A percentile compares a stretch with the other conserved stretches of the same genome.
Evolutionary conservation across 1,140 invertebrate genomes (phyloP).

Genomic region (Agrypnia vestita): DNA sequence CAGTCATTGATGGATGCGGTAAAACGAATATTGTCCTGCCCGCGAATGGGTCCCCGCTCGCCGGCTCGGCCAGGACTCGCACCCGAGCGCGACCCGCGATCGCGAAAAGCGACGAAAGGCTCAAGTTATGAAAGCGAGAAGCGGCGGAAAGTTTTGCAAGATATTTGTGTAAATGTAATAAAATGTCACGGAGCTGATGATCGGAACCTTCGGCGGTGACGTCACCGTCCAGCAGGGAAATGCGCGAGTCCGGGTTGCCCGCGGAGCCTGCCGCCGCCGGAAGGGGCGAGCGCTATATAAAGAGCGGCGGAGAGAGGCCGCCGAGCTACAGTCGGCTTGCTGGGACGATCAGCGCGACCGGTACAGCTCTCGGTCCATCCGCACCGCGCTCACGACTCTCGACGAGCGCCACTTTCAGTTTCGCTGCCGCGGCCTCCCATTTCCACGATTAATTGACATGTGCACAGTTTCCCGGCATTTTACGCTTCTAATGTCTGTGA

Average conservation of each 20-base stretch:
- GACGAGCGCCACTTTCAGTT: neutral
- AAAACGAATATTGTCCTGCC: too few relatives aligned
- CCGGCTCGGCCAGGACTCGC: too few relatives aligned
- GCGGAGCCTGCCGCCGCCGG: neutral
- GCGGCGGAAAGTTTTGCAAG: neutral
- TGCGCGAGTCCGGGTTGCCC: neutral
- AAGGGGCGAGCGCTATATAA: conserved; percentile 23
- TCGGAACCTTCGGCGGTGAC: too few relatives aligned
- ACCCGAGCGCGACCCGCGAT: neutral
- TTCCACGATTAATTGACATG: neutral
- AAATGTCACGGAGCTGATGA: too few relatives aligned
- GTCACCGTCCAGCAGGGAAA: neutral
- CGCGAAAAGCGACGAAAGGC: neutral
- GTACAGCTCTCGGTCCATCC: neutral
- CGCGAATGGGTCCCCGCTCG: too few relatives aligned
- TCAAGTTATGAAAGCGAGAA: neutral
- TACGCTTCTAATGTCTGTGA: neutral
- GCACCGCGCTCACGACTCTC: neutral
- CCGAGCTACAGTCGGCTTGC: conserved; percentile 23
- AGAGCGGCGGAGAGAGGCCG: conserved; percentile 24
- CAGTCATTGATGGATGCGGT: too few relatives aligned
- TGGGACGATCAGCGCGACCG: neutral
- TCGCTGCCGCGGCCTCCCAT: neutral
- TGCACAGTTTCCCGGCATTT: neutral
- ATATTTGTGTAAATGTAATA: too few relatives aligned